phyloP scores from a whole-genome alignment of 2,113 vertebrate species.

The Spea bombifrons region DNA sequence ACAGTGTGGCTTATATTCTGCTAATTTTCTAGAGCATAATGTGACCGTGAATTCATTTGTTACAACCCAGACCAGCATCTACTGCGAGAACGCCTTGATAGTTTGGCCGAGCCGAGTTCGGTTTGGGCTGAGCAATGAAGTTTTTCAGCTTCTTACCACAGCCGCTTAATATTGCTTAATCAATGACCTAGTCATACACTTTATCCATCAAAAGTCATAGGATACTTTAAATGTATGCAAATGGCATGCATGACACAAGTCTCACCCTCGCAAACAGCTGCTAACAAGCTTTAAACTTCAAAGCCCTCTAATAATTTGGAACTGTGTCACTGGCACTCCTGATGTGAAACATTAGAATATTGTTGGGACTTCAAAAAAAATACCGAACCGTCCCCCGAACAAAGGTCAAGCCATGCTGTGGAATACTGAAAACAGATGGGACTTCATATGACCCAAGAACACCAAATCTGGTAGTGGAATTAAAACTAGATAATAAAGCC shows the following conservation, averaged over 20 bases:
- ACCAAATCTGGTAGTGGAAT: too few species aligned
- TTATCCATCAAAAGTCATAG: constrained; percentile 16
- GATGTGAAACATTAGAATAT: constrained; percentile 16
- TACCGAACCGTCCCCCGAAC: constrained; percentile 6
- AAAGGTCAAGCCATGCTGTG: constrained; percentile 25
- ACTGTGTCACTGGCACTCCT: constrained; percentile 24
- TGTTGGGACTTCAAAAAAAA: constrained; percentile 1
- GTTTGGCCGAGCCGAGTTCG: too few species aligned
- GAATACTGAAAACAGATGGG: background rate
- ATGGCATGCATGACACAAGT: constrained; percentile 5
- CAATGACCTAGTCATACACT: constrained; percentile 1
- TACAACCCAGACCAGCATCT: too few species aligned
- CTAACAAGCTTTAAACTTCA: constrained; percentile 15
- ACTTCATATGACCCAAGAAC: background rate
- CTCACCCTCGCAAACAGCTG: constrained; percentile 41
- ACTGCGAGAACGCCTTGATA: too few species aligned
- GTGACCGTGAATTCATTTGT: too few species aligned
- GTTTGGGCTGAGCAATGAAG: too few species aligned
- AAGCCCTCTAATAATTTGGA: constrained; percentile 15
- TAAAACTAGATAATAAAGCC: too few species aligned
- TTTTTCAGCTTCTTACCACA: too few species aligned
- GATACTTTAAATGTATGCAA: constrained; percentile 13
- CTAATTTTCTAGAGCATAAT: too few species aligned
- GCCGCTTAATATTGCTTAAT: too few species aligned
- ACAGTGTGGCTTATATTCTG: too few species aligned